These are phyloP conservation scores for Thymelicus acteon DNA, from an alignment of 2,888 invertebrate species.

Conservation along the genomic window DNA sequence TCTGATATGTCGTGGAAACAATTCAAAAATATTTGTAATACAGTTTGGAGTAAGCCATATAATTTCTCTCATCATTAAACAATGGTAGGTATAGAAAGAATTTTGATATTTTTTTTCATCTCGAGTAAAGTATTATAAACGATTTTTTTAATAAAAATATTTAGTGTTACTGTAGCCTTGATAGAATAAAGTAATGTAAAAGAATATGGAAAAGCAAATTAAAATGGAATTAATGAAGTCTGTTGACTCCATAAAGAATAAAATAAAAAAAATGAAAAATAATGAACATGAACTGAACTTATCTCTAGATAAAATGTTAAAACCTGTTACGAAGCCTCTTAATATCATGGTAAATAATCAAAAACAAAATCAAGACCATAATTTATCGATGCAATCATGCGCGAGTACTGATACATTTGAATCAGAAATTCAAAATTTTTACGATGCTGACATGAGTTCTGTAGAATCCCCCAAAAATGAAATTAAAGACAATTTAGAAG, in stretches of 20 bases:
- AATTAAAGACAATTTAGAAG: constrained; percentile 10
- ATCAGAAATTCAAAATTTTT: constrained; percentile 1
- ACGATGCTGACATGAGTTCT: constrained; percentile 8
- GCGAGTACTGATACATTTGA: constrained; percentile 1
- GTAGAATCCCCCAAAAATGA: constrained; percentile 9
- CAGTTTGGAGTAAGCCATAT: constrained; percentile 30
- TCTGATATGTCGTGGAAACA: constrained; percentile 38
- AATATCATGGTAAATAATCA: constrained; percentile 9
- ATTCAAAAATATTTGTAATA: constrained; percentile 43
- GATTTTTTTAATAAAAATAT: not conserved
- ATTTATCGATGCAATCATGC: constrained; percentile 11
- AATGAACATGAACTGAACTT: constrained; percentile 10
- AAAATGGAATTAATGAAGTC: constrained; percentile 25
- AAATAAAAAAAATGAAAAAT: constrained; percentile 29
- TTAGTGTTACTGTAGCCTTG: not conserved
- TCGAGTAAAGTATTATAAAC: constrained; percentile 1
- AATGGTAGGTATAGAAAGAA: constrained; percentile 8
- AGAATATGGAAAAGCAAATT: constrained; percentile 12
- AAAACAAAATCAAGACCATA: constrained; percentile 12
- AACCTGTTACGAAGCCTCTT: constrained; percentile 17
- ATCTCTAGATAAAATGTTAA: constrained; percentile 22
- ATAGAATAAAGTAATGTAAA: not conserved
- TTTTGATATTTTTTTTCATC: constrained; percentile 1
- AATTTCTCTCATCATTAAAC: constrained; percentile 7
- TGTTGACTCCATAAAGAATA: constrained; percentile 28